Evolutionary conservation across 2,797 vertebrate genomes (phyloP).

Genomic region (Hapalemur alaotrensis): DNA sequence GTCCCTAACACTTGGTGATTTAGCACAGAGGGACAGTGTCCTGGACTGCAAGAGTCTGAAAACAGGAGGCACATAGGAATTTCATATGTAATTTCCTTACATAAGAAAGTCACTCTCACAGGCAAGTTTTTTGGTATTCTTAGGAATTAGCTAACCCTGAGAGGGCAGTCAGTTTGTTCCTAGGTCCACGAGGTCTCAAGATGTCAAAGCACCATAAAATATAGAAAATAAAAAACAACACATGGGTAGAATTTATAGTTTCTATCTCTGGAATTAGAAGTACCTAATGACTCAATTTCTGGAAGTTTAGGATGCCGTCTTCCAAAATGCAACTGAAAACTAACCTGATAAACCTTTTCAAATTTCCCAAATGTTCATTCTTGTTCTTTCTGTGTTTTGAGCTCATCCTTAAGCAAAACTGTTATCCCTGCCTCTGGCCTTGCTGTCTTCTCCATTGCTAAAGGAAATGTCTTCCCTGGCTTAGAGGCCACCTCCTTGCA

Average conservation of each 20-base stretch:
- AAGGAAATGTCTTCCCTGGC: not conserved
- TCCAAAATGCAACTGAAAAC: conserved; percentile 20
- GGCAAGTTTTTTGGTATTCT: not conserved
- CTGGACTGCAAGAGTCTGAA: not conserved
- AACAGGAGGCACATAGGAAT: not conserved
- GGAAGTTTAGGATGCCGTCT: not conserved
- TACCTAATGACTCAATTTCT: not conserved
- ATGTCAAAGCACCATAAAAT: not conserved
- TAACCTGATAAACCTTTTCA: not conserved
- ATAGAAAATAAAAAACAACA: not conserved
- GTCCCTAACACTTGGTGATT: not conserved
- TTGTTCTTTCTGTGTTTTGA: not conserved
- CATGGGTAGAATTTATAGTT: not conserved
- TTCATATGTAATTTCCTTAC: not conserved
- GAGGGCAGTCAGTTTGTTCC: not conserved
- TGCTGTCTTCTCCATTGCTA: not conserved
- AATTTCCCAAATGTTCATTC: not conserved
- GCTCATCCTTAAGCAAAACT: not conserved
- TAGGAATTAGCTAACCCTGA: not conserved
- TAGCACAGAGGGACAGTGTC: too few species aligned
- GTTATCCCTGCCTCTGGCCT: not conserved
- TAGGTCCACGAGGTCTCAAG: not conserved
- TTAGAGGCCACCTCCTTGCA: not conserved
- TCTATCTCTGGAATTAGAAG: not conserved
- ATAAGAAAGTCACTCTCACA: not conserved